These are phyloP conservation scores for Turdus rufiventris DNA, from an alignment of 2,113 vertebrate species.

Conservation along the genomic window DNA sequence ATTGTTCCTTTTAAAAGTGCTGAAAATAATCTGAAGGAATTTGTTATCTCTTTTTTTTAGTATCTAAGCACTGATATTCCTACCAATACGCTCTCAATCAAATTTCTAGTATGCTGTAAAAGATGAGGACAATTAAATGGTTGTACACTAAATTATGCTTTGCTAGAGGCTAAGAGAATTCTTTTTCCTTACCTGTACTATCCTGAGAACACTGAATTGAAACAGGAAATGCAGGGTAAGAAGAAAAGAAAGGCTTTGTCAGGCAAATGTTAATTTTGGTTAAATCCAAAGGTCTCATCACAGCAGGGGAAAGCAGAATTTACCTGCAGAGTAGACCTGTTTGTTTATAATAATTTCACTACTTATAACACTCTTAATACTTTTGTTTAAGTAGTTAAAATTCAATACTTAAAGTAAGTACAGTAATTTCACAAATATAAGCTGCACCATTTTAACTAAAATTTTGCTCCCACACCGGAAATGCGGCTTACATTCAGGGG, in stretches of 20 bases:
- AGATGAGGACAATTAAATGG: background rate
- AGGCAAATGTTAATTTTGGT: background rate
- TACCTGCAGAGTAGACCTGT: background rate
- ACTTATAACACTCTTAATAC: background rate
- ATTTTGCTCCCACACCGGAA: too few species aligned
- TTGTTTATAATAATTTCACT: background rate
- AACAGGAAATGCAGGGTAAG: background rate
- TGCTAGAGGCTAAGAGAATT: conserved; percentile 22
- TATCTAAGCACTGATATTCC: background rate
- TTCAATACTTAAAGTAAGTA: background rate
- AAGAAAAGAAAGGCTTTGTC: background rate
- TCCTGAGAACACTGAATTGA: background rate
- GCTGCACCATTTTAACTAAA: too few species aligned
- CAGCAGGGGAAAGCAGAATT: background rate
- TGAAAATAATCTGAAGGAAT: background rate
- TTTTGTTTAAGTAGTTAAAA: background rate
- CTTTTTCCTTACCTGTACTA: background rate
- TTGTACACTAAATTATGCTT: background rate
- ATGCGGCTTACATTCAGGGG: too few species aligned
- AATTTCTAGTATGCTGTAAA: background rate
- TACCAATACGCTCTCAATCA: background rate
- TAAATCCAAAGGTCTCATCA: background rate
- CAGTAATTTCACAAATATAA: too few species aligned
- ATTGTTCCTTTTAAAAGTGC: background rate
- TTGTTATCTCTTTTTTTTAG: background rate